These are phyloP conservation scores for Cryptoblepharus egeriae DNA, from an alignment of 2,797 vertebrate genomes.

Conservation along the genomic window DNA sequence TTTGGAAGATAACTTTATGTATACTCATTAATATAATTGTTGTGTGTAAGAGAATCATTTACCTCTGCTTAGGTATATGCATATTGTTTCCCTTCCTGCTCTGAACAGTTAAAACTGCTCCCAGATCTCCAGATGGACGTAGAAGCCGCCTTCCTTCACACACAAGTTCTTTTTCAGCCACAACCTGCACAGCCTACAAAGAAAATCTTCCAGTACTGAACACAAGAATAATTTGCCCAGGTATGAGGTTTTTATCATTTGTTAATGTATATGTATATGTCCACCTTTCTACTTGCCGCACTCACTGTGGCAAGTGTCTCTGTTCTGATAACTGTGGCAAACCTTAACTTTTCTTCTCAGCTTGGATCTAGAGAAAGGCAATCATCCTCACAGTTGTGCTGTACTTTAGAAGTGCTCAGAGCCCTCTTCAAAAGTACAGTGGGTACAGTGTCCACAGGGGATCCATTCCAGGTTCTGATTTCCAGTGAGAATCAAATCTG, in stretches of 20 bases:
- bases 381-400: too few relatives aligned
- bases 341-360: too few relatives aligned
- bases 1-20: neutral
- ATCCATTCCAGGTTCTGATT: too few relatives aligned
- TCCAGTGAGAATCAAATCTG: too few relatives aligned
- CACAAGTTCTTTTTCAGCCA: constrained; percentile 85
- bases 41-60: neutral
- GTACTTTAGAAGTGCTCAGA: too few relatives aligned
- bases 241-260: constrained; percentile 72
- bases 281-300: too few relatives aligned
- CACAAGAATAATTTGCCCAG: constrained; percentile 97
- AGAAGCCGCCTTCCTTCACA: constrained; percentile 86
- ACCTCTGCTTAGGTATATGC: neutral
- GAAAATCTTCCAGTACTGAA: constrained; percentile 98
- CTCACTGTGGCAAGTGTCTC: too few relatives aligned
- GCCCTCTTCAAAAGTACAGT: too few relatives aligned
- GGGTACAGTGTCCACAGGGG: too few relatives aligned
- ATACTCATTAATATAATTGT: neutral
- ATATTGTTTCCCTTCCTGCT: neutral
- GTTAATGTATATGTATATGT: neutral
- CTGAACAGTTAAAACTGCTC: constrained; percentile 78
- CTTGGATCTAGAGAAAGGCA: neutral
- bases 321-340: too few relatives aligned
- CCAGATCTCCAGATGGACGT: constrained; percentile 87
- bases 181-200: constrained; percentile 88